Conservation (phyloP, 2,888 invertebrate species). For the Heliconius charithonia region DNA sequence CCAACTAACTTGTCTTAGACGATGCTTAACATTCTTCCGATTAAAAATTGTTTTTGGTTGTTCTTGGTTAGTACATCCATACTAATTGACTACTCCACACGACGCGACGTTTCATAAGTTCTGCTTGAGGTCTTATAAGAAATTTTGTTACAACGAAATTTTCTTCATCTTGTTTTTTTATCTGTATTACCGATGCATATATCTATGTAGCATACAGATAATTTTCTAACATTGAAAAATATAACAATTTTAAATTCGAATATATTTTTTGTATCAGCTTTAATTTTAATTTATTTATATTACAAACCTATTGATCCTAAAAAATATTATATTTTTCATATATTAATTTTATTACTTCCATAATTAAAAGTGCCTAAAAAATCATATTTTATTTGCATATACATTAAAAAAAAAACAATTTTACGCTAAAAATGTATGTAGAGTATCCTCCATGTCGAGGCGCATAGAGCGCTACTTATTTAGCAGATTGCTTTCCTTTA, state of each 20-base stretch:
- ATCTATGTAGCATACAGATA: no score
- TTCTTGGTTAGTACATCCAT: not conserved
- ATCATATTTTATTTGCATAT: not conserved
- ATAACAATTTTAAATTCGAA: not conserved
- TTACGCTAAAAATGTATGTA: slow-evolving; percentile 49
- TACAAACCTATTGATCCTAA: no score
- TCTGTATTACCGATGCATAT: no score
- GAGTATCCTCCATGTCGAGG: slow-evolving; percentile 59
- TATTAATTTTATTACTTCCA: not conserved
- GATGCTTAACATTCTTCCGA: slow-evolving; percentile 59
- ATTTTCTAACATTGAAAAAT: no score
- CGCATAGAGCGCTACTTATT: slow-evolving; percentile 72
- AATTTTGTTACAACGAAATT: not conserved
- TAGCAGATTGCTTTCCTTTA: slow-evolving; percentile 84
- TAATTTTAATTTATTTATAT: not conserved
- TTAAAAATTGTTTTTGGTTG: not conserved
- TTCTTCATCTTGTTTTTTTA: not conserved
- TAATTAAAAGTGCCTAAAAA: not conserved
- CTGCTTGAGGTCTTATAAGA: not conserved
- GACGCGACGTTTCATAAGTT: not conserved
- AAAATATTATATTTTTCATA: not conserved
- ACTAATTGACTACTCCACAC: not conserved
- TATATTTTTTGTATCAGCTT: not conserved
- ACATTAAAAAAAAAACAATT: not conserved
- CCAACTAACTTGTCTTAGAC: slow-evolving; percentile 62